Base-by-base conservation (phyloP, 2,113 vertebrate genomes). In the Bos indicus region DNA sequence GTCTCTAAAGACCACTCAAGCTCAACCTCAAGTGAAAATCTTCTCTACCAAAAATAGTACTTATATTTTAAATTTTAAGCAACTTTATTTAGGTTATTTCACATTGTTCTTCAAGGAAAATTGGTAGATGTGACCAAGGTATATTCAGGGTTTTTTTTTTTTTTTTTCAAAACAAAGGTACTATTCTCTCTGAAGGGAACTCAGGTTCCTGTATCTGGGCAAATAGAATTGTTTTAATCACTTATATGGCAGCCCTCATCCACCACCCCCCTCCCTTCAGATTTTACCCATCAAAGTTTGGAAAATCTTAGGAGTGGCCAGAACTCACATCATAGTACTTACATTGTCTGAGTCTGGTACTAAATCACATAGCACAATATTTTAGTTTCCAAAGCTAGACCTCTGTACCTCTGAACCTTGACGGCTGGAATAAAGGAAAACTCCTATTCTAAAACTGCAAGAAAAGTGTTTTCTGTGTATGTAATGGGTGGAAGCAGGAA, bases 91-190 rank as follows among this genome's bases (percentile, higher is more conserved):
- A 77, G 33, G 9, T 95, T 91, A 85, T 93, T 88, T 94, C 52
- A 87, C n/a, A 33, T 57, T 88, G 56, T 94, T 91, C 23, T 83
- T 59, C 30, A 96, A 96, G 46, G 90, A 60, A 97, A 96, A 36
- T 21, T 95, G 36, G 26, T 87, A 88, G 21, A 6, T 74, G 2
- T 90, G 85, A 57, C 28, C 11, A 67, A 80, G 54, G 15, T 88
- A 6, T 7, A 33, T 67, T 84, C 59, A 21, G 14, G 33, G 15
- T 30, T 62, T 16, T 67, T 12, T 36, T n/a, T 92, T n/a, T 92
- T 56, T 57, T 7, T 36, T 28, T 88, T 9, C 7, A 6, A 74
- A 94, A 87, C 14, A 78, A 71, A 71, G 25, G 11, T 2, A 62
- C n/a, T 28, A 2, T 6, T 64, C 9, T 57, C 15, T 43, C 15